Evolutionary conservation across 2,888 invertebrate species (phyloP).

Genomic region (Cephus pulcher): DNA sequence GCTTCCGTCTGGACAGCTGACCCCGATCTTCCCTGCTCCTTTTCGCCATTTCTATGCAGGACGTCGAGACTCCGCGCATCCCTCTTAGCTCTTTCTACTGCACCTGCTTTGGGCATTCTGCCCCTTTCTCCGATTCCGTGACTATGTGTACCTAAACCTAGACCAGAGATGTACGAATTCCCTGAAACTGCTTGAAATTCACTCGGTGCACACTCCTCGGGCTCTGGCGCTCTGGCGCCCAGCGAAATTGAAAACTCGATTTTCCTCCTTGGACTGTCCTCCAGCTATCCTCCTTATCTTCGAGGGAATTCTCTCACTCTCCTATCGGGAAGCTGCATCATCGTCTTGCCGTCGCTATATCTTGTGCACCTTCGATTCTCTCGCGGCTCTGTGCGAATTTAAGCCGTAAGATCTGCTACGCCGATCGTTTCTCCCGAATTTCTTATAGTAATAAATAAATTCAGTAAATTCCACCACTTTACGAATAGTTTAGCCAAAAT

Average conservation of each 20-base stretch:
- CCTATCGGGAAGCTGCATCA: background rate
- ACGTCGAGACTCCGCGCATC: background rate
- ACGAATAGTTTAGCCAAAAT: no score
- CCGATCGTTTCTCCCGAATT: no score
- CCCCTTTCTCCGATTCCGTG: background rate
- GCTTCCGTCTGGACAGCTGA: slow-evolving; percentile 22
- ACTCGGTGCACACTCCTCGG: slow-evolving; percentile 42
- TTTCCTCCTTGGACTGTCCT: slow-evolving; percentile 40
- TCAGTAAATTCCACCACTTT: no score
- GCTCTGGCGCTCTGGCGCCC: slow-evolving; percentile 29
- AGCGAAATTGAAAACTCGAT: slow-evolving; percentile 61
- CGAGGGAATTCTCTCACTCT: slow-evolving; percentile 18
- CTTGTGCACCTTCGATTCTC: background rate
- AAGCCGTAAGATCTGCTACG: no score
- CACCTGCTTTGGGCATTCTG: background rate
- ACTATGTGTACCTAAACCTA: background rate
- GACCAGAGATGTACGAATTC: slow-evolving; percentile 27
- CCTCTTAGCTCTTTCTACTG: background rate
- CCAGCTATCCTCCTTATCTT: slow-evolving; percentile 6
- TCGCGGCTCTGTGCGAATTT: background rate
- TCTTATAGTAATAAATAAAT: no score
- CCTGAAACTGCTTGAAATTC: slow-evolving; percentile 60
- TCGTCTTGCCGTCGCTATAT: background rate
- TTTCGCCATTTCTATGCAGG: background rate
- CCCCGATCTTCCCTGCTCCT: background rate